Conservation (phyloP, 2,113 vertebrate genomes). For the Alectura lathami region DNA sequence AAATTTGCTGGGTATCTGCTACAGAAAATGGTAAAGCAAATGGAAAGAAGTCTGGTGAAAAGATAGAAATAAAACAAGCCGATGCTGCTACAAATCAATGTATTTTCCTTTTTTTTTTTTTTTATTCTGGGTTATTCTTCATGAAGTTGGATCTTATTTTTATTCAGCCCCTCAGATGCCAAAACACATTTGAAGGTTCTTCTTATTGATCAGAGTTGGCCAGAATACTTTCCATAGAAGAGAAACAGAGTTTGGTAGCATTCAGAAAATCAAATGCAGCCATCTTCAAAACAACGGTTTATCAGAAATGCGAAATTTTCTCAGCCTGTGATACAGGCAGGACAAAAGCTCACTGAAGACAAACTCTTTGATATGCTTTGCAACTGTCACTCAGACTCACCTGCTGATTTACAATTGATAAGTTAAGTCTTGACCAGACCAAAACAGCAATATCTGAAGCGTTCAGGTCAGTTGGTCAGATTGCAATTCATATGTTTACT, state of each 20-base stretch:
- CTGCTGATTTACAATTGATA: no score
- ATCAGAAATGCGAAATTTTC: neutral
- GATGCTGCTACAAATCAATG: neutral
- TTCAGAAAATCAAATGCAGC: neutral
- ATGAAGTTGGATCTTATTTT: neutral
- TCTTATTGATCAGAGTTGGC: neutral
- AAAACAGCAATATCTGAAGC: neutral
- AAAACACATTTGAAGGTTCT: neutral
- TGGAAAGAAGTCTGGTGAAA: neutral
- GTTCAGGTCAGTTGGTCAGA: neutral
- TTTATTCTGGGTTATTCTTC: conserved; percentile 28
- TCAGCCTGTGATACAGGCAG: neutral
- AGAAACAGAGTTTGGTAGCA: neutral
- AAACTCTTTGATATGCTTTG: neutral
- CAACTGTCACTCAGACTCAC: no score
- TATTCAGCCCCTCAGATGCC: neutral
- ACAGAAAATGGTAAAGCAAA: neutral
- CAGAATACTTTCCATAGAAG: neutral
- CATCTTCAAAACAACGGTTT: neutral
- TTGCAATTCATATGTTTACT: neutral
- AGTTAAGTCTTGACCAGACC: neutral
- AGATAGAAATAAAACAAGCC: neutral
- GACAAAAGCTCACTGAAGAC: neutral
- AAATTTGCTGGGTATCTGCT: neutral
- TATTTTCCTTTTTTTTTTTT: neutral